Percentiles rank a stretch among this genome's conserved stretches.
Evolutionary conservation across 2,888 invertebrate genomes (phyloP).

Genomic region (Pandemis corylana): DNA sequence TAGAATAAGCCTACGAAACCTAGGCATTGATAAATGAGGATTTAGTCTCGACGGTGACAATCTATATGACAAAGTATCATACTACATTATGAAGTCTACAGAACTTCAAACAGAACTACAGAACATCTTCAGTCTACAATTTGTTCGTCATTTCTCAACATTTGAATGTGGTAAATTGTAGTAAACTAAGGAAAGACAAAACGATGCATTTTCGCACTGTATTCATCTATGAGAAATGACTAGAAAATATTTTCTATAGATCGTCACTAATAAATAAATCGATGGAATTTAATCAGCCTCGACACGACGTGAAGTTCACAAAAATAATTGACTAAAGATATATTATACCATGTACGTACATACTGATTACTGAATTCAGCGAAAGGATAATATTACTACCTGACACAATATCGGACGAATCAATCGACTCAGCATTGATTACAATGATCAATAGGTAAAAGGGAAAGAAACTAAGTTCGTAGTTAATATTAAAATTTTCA

Average conservation of each 20-base stretch:
- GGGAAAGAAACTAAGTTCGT: slow-evolving; percentile 10
- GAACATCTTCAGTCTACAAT: no score
- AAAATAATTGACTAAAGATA: slow-evolving; percentile 36
- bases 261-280: background rate
- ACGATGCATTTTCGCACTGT: background rate
- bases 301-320: background rate
- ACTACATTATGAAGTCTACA: background rate
- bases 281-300: background rate
- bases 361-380: background rate
- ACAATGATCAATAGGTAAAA: background rate
- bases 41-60: background rate
- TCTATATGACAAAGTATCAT: background rate
- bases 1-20: background rate
- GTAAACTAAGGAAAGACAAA: no score
- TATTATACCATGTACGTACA: slow-evolving; percentile 9
- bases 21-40: background rate
- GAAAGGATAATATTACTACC: background rate
- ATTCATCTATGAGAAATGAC: background rate
- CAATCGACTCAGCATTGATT: background rate
- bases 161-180: no score
- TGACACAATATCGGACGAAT: background rate
- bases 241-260: background rate
- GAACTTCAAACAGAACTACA: no score
- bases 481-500: slow-evolving; percentile 8
- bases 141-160: no score